Evolutionary conservation across 2,113 vertebrate species (phyloP), one percentile per base, ranked within the genome.

Genomic region (Hiodon alosoides): DNA sequence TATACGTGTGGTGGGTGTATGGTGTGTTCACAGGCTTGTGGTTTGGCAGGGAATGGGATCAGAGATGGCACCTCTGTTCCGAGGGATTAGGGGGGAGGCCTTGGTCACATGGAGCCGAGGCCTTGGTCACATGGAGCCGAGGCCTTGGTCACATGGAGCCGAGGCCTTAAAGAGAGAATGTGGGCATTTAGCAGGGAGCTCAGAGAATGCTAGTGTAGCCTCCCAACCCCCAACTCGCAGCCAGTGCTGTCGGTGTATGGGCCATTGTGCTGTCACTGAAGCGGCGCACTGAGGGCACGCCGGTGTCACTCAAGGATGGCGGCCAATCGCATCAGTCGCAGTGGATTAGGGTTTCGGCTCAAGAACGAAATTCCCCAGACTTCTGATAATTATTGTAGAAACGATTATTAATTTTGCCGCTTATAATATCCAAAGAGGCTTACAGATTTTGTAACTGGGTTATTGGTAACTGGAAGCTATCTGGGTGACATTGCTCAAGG

Each of bases 151-250:
- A 70, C 54, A 47, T 50, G 48, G 65, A 50, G 60, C 14, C 59
- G 75, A 31, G 31, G 72, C 66, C 67, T 46, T 4, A n/a, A 72
- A 62, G 50, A 65, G 58, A 75, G 69, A 65, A 69, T 78, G 68
- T 69, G 72, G 74, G 16, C 55, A 69, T 78, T 78, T 78, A 78
- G 54, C 57, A 61, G 59, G 70, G 51, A 66, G 54, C 59, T 64
- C 31, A 58, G 59, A 50, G 68, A 4, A 10, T 76, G 51, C 60
- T 66, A 75, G 54, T 70, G 50, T 11, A 46, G 66, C 55, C 2
- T 52, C 46, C 51, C 66, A 31, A 4, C 14, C 31, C 59, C 9
- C 48, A 31, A 46, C 17, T 46, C 47, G 9, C 11, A 51, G 11
- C 55, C 47, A 55, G 7, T 69, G 46, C 69, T 52, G 9, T 59